These are phyloP conservation scores for Haliclona indistincta DNA, from an alignment of 37 sponge, comb jelly and placozoan genomes.

Conservation along the genomic window DNA sequence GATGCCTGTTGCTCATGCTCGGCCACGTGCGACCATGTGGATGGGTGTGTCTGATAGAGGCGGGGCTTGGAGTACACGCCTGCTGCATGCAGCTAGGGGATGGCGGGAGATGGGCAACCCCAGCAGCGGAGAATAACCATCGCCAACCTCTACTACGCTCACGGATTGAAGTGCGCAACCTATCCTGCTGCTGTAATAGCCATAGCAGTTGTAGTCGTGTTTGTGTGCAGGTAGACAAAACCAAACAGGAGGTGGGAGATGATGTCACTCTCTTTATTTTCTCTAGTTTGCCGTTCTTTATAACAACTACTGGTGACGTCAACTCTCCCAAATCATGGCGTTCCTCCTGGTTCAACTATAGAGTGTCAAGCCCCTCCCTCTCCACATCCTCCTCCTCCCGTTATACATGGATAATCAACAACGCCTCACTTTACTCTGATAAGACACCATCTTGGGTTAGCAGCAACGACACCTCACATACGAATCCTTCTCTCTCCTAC, in stretches of 20 bases:
- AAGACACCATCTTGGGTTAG: constrained; percentile 64
- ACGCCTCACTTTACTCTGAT: constrained; percentile 39
- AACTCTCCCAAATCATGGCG: constrained; percentile 67
- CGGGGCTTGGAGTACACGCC: too few species aligned
- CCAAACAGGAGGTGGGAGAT: too few species aligned
- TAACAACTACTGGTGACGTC: constrained; percentile 62
- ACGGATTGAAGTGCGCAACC: constrained; percentile 77
- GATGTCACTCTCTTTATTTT: background rate
- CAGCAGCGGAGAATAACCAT: constrained; percentile 20
- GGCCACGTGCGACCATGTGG: too few species aligned
- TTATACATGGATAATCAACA: constrained; percentile 63
- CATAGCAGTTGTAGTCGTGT: too few species aligned
- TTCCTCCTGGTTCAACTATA: constrained; percentile 72
- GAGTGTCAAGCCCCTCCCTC: too few species aligned
- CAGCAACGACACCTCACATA: background rate
- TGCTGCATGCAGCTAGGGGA: too few species aligned
- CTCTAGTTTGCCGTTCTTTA: constrained; percentile 61
- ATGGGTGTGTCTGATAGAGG: too few species aligned
- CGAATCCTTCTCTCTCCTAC: background rate
- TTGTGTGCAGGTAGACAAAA: too few species aligned
- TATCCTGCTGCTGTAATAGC: constrained; percentile 59
- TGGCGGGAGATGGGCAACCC: too few species aligned
- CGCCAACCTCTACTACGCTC: constrained; percentile 55
- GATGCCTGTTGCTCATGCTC: too few species aligned
- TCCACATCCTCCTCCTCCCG: too few species aligned